phyloP scores from a whole-genome alignment of 1,140 invertebrate species.

The Varroa destructor region DNA sequence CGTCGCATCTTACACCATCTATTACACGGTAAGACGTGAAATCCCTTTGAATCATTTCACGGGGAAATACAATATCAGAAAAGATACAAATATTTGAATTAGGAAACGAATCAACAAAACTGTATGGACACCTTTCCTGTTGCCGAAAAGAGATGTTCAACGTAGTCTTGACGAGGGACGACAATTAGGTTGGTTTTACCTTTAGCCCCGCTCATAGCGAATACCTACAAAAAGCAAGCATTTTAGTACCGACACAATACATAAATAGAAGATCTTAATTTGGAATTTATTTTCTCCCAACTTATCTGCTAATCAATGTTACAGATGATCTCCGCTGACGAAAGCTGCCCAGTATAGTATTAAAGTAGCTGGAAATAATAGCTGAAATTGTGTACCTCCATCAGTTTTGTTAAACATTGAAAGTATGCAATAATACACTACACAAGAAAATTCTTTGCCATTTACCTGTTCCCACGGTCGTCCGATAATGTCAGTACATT shows the following conservation, averaged over 20 bases:
- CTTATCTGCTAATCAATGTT: too few species aligned
- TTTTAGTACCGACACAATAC: not conserved
- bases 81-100: too few species aligned
- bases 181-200: conserved; percentile 39
- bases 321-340: too few species aligned
- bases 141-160: conserved; percentile 42
- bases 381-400: not conserved
- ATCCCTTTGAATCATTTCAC: too few species aligned
- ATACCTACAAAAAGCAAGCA: not conserved
- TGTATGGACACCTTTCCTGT: conserved; percentile 42
- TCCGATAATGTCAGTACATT: conserved; percentile 54
- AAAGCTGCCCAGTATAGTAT: not conserved
- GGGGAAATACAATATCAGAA: too few species aligned
- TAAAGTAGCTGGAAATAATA: not conserved
- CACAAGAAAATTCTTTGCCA: conserved; percentile 50
- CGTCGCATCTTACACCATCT: too few species aligned
- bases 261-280: too few species aligned
- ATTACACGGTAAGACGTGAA: too few species aligned
- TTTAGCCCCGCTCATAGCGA: conserved; percentile 28
- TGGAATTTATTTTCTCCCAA: too few species aligned
- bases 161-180: conserved; percentile 15
- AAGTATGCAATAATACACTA: conserved; percentile 13
- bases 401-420: conserved; percentile 18
- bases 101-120: too few species aligned
- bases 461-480: conserved; percentile 61